phyloP scores from a whole-genome alignment of 2,113 vertebrate species.

The Ivindomyrus marchei region DNA sequence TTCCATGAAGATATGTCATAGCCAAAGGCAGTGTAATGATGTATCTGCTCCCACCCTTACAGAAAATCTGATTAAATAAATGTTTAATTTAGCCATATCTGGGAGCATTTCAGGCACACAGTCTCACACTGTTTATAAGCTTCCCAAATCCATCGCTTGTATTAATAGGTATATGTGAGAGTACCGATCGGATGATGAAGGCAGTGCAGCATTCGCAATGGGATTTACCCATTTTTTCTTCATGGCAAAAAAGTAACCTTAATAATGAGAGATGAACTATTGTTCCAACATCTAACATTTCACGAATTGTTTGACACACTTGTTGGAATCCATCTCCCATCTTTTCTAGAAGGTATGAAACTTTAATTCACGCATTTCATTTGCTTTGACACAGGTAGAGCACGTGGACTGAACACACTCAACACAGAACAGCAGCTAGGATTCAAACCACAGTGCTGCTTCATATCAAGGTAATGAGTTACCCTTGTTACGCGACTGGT shows the following conservation, averaged over 20 bases:
- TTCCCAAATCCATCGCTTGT: background rate
- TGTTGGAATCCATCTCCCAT: background rate
- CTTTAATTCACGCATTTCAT: background rate
- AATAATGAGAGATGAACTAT: background rate
- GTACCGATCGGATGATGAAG: background rate
- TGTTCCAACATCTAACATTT: background rate
- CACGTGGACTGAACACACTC: background rate
- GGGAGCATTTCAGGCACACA: background rate
- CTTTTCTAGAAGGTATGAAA: background rate
- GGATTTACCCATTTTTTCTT: background rate
- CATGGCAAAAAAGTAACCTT: background rate
- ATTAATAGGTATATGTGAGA: background rate
- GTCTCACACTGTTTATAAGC: no score
- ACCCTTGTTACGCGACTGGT: background rate
- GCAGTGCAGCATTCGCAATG: background rate
- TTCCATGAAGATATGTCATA: background rate
- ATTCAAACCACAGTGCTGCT: background rate
- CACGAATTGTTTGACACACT: background rate
- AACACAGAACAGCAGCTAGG: background rate
- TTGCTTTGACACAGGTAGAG: background rate
- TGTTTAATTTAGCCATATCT: constrained; percentile 1
- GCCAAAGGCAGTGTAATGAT: background rate
- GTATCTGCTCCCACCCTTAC: background rate
- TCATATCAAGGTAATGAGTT: background rate
- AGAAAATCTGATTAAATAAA: constrained; percentile 8